Evolutionary conservation across 2,797 vertebrate genomes (phyloP).

Genomic region (Loriculus beryllinus): DNA sequence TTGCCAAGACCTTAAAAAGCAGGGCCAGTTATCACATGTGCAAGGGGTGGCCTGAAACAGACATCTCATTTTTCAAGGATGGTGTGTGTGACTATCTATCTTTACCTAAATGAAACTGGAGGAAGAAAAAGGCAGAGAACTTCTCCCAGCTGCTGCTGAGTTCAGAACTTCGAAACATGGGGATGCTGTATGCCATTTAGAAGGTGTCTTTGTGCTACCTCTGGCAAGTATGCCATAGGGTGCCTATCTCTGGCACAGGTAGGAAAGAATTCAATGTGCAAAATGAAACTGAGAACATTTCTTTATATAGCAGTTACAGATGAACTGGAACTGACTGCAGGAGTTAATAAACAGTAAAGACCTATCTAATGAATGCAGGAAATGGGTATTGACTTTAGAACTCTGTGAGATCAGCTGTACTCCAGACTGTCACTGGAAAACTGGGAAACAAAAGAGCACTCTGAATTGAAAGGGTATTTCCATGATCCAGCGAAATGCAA

Average conservation of each 20-base stretch:
- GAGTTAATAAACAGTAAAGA: neutral
- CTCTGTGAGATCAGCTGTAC: neutral
- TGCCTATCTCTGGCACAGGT: neutral
- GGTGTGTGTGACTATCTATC: neutral
- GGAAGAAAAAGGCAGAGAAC: neutral
- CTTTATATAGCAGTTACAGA: neutral
- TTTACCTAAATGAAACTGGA: neutral
- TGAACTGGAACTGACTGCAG: neutral
- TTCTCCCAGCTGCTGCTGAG: neutral
- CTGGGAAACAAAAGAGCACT: neutral
- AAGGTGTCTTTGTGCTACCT: neutral
- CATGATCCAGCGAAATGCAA: neutral
- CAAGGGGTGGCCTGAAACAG: neutral
- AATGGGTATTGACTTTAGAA: neutral
- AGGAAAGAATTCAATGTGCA: neutral
- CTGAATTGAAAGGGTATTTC: neutral
- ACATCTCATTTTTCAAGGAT: neutral
- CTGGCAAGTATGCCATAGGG: neutral
- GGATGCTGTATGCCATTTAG: neutral
- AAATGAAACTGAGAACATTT: neutral
- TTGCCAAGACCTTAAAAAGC: neutral
- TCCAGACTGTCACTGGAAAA: neutral
- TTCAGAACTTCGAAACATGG: neutral
- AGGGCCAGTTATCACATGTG: neutral
- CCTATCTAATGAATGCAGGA: neutral